phyloP scores from a whole-genome alignment of 1,140 invertebrate genomes.

The silkworm (Bombyx mori) region ASM3026992v2 NC_085120.1:2624501-2625000 shows the following conservation, averaged over 20 bases:
- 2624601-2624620: conserved; percentile 80
- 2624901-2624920: conserved; percentile 61
- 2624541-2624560: conserved; percentile 46
- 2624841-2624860: conserved; percentile 86
- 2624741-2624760: conserved; percentile 81
- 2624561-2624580: conserved; percentile 53
- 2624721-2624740: conserved; percentile 80
- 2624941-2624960: conserved; percentile 73
- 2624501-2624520: conserved; percentile 91
- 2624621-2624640: conserved; percentile 82
- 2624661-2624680: conserved; percentile 85
- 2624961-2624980: conserved; percentile 78
- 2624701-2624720: conserved; percentile 84
- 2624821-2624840: conserved; percentile 87
- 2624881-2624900: conserved; percentile 84
- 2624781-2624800: conserved; percentile 90
- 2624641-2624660: conserved; percentile 84
- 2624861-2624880: conserved; percentile 89
- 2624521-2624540: conserved; percentile 64
- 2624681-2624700: conserved; percentile 87
- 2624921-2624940: conserved; percentile 73
- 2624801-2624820: conserved; percentile 90
- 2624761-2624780: conserved; percentile 77
- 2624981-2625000: conserved; percentile 75
- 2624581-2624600: conserved; percentile 61